A percentile compares a stretch with the other conserved stretches of the same genome.
These are phyloP conservation scores for Arge pagana DNA, from an alignment of 2,888 invertebrate genomes.

Conservation along the genomic window DNA sequence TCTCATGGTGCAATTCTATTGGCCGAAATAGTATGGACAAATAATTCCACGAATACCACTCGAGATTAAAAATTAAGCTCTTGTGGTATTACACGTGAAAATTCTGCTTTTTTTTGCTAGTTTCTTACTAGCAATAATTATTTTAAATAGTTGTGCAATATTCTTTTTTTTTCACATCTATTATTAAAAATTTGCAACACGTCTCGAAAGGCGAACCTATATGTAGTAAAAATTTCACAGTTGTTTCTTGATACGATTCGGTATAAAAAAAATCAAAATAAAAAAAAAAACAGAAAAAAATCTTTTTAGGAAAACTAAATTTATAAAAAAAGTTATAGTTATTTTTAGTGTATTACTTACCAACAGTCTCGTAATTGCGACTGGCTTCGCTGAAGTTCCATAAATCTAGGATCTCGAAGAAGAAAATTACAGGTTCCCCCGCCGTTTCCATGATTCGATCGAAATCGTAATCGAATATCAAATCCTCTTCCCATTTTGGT, in stretches of 20 bases:
- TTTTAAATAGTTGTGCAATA: no score
- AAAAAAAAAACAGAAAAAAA: not conserved
- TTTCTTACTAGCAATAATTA: no score
- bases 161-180: no score
- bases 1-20: no score
- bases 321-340: not conserved
- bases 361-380: slow-evolving; percentile 44
- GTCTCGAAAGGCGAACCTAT: no score
- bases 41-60: no score
- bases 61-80: no score
- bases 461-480: slow-evolving; percentile 67
- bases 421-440: slow-evolving; percentile 50
- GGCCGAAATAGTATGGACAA: no score
- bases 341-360: slow-evolving; percentile 30
- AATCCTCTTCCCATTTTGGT: slow-evolving; percentile 70
- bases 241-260: not conserved
- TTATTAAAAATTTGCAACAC: no score
- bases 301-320: not conserved
- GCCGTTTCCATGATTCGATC: slow-evolving; percentile 44
- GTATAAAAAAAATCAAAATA: not conserved
- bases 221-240: slow-evolving; percentile 1
- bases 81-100: no score
- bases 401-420: slow-evolving; percentile 60
- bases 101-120: no score
- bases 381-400: slow-evolving; percentile 47